Base-by-base conservation (phyloP, 37 sponge, comb jelly and placozoan genomes). In the Mnemiopsis leidyi region DNA sequence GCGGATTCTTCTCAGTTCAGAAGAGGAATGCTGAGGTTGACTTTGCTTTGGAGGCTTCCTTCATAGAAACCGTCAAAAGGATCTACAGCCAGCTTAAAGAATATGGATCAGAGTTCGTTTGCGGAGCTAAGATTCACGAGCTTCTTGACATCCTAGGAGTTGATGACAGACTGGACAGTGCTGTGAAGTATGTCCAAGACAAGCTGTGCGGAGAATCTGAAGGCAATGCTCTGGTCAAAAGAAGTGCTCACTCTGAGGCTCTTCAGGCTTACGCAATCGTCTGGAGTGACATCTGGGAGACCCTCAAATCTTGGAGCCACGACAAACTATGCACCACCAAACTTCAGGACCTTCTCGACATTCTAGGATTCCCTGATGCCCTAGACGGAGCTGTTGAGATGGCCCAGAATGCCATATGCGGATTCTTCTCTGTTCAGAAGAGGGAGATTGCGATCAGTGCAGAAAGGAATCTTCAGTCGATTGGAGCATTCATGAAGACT, bases 21-120 rank as follows among this genome's bases (percentile, higher is more conserved):
- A n/a, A 29, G 3, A 5, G 30, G n/a, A 71, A 5, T 28, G 3
- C 75, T 7, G 25, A n/a, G 3, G 30, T 71, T 24, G 30, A 71
- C 30, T 29, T 28, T 28, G 20, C 20, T 24, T 71, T 29, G 25
- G 75, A 29, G n/a, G 30, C 2, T 71, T n/a, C 30, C 25, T 71
- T 71, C 75, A 71, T 71, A 7, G 75, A 23, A 3, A 71, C 75
- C 5, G 75, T 71, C 75, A 71, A 71, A 24, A 71, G 75, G 75
- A 71, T 71, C 75, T 71, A 29, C 30, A 28, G 3, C 30, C 30
- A n/a, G 30, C 30, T 71, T 2, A 71, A 71, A 28, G 30, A 71
- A n/a, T 71, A 71, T 28, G 30, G 75, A 29, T 23, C 25, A n/a
- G n/a, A 71, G n/a, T 28, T 71, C 3, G 75, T 71, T 5, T 71